Percentiles rank a stretch among this genome's conserved stretches.
Evolutionary conservation across 1,140 invertebrate species (phyloP).

Genomic region (Drosophila navojoa): DNA sequence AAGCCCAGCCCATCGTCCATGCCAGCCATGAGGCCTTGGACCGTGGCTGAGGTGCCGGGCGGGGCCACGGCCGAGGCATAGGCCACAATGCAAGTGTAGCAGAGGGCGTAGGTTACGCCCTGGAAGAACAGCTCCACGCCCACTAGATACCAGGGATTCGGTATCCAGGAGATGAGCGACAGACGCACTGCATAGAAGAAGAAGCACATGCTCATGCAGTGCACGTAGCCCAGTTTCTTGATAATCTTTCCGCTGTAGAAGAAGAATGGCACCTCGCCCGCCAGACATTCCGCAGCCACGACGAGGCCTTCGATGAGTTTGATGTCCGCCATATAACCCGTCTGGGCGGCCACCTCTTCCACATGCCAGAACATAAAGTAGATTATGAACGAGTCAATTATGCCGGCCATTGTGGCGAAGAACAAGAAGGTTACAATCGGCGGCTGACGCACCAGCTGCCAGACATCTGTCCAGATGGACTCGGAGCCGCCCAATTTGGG

Average conservation of each 20-base stretch:
- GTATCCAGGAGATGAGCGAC: slow-evolving; percentile 88
- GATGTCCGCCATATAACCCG: slow-evolving; percentile 86
- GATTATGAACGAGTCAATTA: slow-evolving; percentile 90
- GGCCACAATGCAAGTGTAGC: slow-evolving; percentile 90
- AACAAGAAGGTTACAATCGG: slow-evolving; percentile 87
- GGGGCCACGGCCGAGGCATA: slow-evolving; percentile 90
- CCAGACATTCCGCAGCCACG: slow-evolving; percentile 89
- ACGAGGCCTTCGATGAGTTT: slow-evolving; percentile 91
- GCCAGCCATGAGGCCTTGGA: slow-evolving; percentile 92
- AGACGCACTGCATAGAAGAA: slow-evolving; percentile 88
- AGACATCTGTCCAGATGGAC: slow-evolving; percentile 87
- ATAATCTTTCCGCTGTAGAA: slow-evolving; percentile 89
- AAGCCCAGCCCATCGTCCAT: slow-evolving; percentile 92
- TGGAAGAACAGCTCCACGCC: slow-evolving; percentile 90
- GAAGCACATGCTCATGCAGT: slow-evolving; percentile 89
- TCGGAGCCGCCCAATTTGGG: slow-evolving; percentile 87
- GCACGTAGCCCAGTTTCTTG: slow-evolving; percentile 88
- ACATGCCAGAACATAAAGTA: slow-evolving; percentile 92
- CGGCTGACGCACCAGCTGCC: slow-evolving; percentile 86
- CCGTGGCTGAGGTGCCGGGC: slow-evolving; percentile 90
- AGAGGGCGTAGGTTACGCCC: slow-evolving; percentile 91
- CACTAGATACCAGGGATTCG: slow-evolving; percentile 90
- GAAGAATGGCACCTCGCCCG: slow-evolving; percentile 91
- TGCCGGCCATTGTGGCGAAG: slow-evolving; percentile 89
- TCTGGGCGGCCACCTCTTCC: slow-evolving; percentile 88